Evolutionary conservation across 2,113 vertebrate genomes (phyloP).

Genomic region (Ochotona curzoniae): DNA sequence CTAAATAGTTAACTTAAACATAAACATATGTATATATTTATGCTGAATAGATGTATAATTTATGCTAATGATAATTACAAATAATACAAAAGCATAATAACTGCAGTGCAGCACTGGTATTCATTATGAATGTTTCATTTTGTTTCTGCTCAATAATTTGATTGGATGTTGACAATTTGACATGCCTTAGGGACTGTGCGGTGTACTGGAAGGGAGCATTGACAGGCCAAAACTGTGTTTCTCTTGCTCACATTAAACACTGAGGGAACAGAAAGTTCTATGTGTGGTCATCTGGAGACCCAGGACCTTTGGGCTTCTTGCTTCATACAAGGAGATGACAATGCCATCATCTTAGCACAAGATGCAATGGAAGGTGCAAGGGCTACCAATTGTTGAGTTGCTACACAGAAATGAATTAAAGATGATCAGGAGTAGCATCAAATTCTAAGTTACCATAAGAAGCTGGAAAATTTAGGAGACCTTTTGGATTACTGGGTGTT

Average conservation of each 20-base stretch:
- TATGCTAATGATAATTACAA: conserved; percentile 83
- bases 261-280: not conserved
- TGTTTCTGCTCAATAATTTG: conserved; percentile 2
- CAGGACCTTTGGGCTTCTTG: not conserved
- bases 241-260: not conserved
- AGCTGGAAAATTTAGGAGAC: not conserved
- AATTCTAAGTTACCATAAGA: not conserved
- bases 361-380: not conserved
- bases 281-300: not conserved
- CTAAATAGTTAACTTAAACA: conserved; percentile 81
- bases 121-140: conserved; percentile 66
- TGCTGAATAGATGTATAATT: conserved; percentile 80
- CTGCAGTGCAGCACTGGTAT: conserved; percentile 42
- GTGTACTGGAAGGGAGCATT: not conserved
- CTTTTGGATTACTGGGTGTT: not conserved
- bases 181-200: not conserved
- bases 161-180: conserved; percentile 24
- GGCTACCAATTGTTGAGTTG: not conserved
- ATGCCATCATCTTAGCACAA: too few species aligned
- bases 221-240: not conserved
- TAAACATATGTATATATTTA: conserved; percentile 79
- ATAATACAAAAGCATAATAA: conserved; percentile 80
- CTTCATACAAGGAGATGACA: not conserved
- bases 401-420: not conserved
- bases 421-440: not conserved